Conservation (phyloP, 2,797 vertebrate species). For the Malurus splendens region DNA sequence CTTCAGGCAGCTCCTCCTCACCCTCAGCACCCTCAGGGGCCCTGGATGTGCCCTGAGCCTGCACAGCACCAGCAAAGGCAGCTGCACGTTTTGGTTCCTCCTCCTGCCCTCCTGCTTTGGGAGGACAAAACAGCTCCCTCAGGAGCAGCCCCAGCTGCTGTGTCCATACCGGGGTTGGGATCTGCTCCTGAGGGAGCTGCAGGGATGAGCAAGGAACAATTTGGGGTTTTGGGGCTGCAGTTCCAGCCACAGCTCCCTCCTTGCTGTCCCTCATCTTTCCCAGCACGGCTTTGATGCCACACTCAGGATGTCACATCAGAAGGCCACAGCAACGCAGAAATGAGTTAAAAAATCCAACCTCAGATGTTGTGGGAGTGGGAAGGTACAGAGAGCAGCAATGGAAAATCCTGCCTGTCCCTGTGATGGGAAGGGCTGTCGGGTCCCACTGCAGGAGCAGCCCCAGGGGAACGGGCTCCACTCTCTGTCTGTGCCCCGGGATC, state of each 20-base stretch:
- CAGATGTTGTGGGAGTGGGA: neutral
- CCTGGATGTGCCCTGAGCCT: accelerated
- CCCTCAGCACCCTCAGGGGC: neutral
- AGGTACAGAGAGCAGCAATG: accelerated
- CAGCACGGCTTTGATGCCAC: neutral
- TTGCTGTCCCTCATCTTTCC: accelerated
- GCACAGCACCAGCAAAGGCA: accelerated
- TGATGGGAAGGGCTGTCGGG: accelerated
- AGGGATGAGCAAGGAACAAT: accelerated
- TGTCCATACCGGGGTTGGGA: accelerated
- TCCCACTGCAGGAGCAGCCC: accelerated
- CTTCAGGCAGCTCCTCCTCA: neutral
- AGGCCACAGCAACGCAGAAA: neutral
- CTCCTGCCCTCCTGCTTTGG: neutral
- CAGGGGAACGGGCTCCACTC: accelerated
- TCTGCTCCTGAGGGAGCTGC: neutral
- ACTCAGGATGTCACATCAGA: accelerated
- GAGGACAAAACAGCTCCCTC: accelerated
- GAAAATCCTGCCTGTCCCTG: neutral
- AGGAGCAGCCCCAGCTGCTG: neutral
- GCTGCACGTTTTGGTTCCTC: neutral
- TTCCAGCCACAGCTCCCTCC: neutral
- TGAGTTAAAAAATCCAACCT: accelerated
- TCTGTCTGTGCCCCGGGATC: accelerated
- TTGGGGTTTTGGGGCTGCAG: neutral